These are phyloP conservation scores for Strigamia transsilvanica DNA, from an alignment of 2,888 invertebrate genomes.

Conservation along the genomic window DNA sequence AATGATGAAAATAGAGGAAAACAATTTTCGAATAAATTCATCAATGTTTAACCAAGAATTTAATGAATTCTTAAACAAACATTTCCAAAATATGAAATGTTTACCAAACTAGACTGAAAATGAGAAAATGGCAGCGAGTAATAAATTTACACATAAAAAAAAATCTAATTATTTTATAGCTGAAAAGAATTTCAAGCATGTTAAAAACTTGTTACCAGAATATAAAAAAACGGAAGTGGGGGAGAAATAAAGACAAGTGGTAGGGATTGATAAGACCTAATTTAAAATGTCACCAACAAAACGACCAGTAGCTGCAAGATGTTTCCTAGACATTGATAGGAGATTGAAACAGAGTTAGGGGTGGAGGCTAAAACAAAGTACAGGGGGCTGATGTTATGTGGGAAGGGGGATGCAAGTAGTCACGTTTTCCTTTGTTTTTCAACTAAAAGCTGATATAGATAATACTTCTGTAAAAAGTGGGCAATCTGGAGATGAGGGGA, in stretches of 20 bases:
- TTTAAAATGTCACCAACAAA: constrained; percentile 39
- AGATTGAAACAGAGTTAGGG: background rate
- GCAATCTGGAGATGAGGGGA: background rate
- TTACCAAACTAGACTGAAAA: background rate
- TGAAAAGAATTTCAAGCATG: too few relatives aligned
- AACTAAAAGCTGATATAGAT: constrained; percentile 33
- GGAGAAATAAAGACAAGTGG: constrained; percentile 18
- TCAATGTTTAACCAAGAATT: background rate
- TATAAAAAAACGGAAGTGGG: background rate
- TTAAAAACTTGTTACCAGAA: background rate
- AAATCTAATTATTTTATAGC: too few relatives aligned
- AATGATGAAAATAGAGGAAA: background rate
- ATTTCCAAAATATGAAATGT: background rate
- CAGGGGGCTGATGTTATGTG: background rate
- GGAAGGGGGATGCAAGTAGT: constrained; percentile 19
- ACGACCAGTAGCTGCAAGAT: constrained; percentile 11
- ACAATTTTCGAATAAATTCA: too few relatives aligned
- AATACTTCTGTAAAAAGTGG: background rate
- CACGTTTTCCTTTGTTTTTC: constrained; percentile 30
- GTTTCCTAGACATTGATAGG: constrained; percentile 12
- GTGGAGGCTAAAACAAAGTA: background rate
- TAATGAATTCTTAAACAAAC: background rate
- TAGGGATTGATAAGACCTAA: constrained; percentile 9
- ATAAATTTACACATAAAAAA: too few relatives aligned
- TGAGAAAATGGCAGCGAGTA: too few relatives aligned